Base-by-base conservation (phyloP, 2,888 invertebrate species). In the Meteorus colon region DNA sequence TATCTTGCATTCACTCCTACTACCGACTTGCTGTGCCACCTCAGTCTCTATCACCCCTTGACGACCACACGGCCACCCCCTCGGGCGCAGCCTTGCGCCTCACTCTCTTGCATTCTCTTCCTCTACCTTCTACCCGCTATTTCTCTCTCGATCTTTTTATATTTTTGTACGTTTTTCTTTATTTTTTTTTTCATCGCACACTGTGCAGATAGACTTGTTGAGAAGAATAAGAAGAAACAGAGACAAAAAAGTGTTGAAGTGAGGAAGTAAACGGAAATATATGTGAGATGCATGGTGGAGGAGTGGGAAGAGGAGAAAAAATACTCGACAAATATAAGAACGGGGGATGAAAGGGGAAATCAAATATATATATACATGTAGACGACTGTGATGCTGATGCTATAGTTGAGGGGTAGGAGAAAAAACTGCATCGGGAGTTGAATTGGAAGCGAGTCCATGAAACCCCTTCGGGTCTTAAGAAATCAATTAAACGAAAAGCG, bases 1-100 rank as follows among this genome's bases (percentile, higher is more conserved):
- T 89, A 89, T 89, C 89, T 89, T 89, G 88, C 89, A 91, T 90
- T 87, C 86, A 80, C 83, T 79, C 81, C 84, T 83, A 79, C 79
- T 82, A 77, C 71, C 75, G 77, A 73, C 71, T 78, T 34, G 10
- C 19, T 72, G 41, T 37, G 41, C 31, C 45, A 37, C 24, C 71
- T 71, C 55, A 55, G 19, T n/a, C 5, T 55, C 55, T 55, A 19
- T 55, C 71, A 19, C 63, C 63, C 72, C 63, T 72, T 63, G n/a
- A 48, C 69, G 69, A 69, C 51, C 69, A 69, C 69, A 48, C 55
- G 69, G 31, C 51, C 69, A 69, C 69, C 69, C 71, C 59, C 62
- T 41, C 63, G 29, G 72, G 63, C 62, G 62, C 34, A 10, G 62
- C 71, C 69, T 69, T 62, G 77, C 75, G 77, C 60, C 78, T 12